Percentiles rank a stretch among this genome's conserved stretches.
phyloP scores from a whole-genome alignment of 2,888 invertebrate species.

The Leptarthrus brevirostris region DNA sequence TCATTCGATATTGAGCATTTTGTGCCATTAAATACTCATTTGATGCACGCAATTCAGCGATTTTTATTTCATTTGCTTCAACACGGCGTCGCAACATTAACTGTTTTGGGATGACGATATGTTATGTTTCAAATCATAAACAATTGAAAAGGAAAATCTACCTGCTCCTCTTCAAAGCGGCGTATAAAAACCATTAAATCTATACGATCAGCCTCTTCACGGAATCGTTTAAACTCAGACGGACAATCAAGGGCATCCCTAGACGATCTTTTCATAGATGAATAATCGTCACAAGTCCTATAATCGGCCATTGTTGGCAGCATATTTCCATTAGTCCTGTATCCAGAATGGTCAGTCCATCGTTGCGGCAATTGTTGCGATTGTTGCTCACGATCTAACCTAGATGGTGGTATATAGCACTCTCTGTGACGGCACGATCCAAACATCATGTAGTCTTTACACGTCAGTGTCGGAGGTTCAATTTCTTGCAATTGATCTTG shows the following conservation, averaged over 20 bases:
- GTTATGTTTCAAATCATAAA: neutral
- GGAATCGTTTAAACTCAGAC: slow-evolving; percentile 55
- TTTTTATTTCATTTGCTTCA: slow-evolving; percentile 59
- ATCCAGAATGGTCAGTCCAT: slow-evolving; percentile 51
- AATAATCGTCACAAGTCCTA: slow-evolving; percentile 53
- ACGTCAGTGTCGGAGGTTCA: slow-evolving; percentile 59
- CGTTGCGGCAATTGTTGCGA: neutral
- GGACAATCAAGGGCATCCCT: slow-evolving; percentile 36
- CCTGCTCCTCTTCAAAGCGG: slow-evolving; percentile 58
- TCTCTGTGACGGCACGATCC: slow-evolving; percentile 55
- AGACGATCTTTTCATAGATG: slow-evolving; percentile 54
- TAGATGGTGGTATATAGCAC: slow-evolving; percentile 46
- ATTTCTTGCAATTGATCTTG: slow-evolving; percentile 57
- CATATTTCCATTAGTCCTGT: neutral
- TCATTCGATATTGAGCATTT: slow-evolving; percentile 77
- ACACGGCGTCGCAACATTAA: slow-evolving; percentile 57
- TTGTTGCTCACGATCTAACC: slow-evolving; percentile 46
- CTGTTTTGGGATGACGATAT: slow-evolving; percentile 42
- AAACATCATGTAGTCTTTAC: slow-evolving; percentile 59
- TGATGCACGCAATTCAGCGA: slow-evolving; percentile 77
- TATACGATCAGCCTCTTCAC: slow-evolving; percentile 56
- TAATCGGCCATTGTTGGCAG: slow-evolving; percentile 15
- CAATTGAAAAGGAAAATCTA: no score
- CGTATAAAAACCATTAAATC: slow-evolving; percentile 57
- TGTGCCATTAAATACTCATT: slow-evolving; percentile 84